Percentiles rank a stretch among this genome's conserved stretches.
These are phyloP conservation scores for Valencia hispanica DNA, from an alignment of 2,797 vertebrate genomes.

Conservation along the genomic window DNA sequence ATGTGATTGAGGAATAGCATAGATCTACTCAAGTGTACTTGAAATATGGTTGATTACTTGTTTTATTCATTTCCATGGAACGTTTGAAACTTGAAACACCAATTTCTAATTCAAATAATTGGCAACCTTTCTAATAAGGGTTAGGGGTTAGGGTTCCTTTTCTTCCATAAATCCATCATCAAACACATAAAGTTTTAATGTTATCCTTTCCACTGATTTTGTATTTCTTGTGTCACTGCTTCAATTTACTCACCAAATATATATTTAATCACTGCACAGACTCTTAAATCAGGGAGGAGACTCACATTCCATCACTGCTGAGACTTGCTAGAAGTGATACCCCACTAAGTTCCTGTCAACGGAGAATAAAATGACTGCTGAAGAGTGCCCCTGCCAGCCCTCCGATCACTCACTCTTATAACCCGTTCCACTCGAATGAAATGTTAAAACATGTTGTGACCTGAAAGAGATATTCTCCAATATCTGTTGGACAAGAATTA, in stretches of 20 bases:
- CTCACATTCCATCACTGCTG: slow-evolving; percentile 63
- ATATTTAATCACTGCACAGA: background rate
- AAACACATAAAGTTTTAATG: background rate
- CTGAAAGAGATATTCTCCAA: slow-evolving; percentile 44
- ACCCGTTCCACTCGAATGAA: slow-evolving; percentile 11
- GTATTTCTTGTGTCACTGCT: slow-evolving; percentile 6
- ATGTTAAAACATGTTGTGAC: slow-evolving; percentile 53
- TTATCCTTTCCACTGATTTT: slow-evolving; percentile 13
- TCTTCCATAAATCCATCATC: background rate
- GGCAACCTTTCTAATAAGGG: background rate
- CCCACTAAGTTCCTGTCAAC: slow-evolving; percentile 50
- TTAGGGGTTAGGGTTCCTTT: background rate
- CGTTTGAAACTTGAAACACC: background rate
- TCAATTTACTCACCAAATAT: slow-evolving; percentile 24
- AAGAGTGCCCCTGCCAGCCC: slow-evolving; percentile 40
- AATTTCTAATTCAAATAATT: background rate
- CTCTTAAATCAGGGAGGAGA: slow-evolving; percentile 7
- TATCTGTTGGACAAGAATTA: slow-evolving; percentile 29
- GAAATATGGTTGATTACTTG: background rate
- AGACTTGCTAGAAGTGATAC: slow-evolving; percentile 65
- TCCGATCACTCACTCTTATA: slow-evolving; percentile 16
- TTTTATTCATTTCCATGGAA: background rate
- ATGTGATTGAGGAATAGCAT: background rate
- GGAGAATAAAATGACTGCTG: slow-evolving; percentile 57
- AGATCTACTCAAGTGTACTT: background rate